Base-by-base conservation (phyloP, 2,888 invertebrate genomes). In the Sarcophaga rosellei region DNA sequence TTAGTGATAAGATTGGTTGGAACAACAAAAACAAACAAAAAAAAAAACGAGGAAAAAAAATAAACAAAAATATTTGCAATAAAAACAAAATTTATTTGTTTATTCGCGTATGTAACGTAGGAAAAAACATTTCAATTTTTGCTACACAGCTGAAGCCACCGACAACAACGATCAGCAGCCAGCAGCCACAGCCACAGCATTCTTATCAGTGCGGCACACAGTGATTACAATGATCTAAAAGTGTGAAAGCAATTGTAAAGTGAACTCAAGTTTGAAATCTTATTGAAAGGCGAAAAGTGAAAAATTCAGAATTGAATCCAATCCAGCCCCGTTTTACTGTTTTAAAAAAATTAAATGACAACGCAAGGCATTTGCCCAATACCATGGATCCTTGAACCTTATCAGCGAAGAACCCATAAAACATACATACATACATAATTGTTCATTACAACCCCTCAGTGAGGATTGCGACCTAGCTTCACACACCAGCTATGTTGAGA, bases 1-100 rank as follows among this genome's bases (percentile, higher is more conserved):
- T 84, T 84, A 75, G 57, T 78, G 86, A 86, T 86, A 86, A 86
- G 86, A 65, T 68, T 82, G 72, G 6, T 81, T 47, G 17, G 2
- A 74, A 82, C 10, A 25, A 73, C 62, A 66, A n/a, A 57, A 77
- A 17, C 35, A 47, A 44, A 25, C 17, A 73, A 53, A 44, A 78
- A 53, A 15, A 65, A 75, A 12, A 2, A 3, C 21, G n/a, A 53
- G 57, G 3, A 44, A 59, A 57, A 2, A 62, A 20, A 75, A 10
- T 35, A 35, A 61, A 63, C 69, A 4, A 79, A 79, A 83, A 75
- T 77, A 70, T 57, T 76, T 63, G 15, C 25, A 25, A 57, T 11
- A 77, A 66, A 20, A 25, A 75, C 70, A 53, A 44, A 44, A 23
- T 45, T 25, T 72, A 65, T 6, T 17, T 65, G 35, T 65, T 79